Evolutionary conservation across 2,797 vertebrate genomes (phyloP).

Genomic region (Numenius phaeopus): DNA sequence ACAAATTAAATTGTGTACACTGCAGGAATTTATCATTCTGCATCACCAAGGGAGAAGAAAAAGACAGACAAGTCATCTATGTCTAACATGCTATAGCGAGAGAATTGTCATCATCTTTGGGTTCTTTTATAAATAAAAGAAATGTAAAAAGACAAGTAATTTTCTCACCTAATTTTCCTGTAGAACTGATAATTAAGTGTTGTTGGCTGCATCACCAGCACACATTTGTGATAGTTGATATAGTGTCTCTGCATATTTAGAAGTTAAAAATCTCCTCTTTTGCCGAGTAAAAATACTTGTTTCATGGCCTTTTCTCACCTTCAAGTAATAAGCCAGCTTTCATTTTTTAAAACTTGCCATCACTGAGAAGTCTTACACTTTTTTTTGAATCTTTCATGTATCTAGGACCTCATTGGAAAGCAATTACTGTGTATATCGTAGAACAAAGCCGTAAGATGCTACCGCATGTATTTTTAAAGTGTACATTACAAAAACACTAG

Average conservation of each 20-base stretch:
- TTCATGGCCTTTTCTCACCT: slow-evolving; percentile 52
- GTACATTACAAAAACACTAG: background rate
- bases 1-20: background rate
- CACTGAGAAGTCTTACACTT: background rate
- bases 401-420: background rate
- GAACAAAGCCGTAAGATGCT: background rate
- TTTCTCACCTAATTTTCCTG: slow-evolving; percentile 88
- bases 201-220: slow-evolving; percentile 80
- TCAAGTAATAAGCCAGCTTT: slow-evolving; percentile 8
- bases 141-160: slow-evolving; percentile 86
- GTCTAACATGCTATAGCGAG: slow-evolving; percentile 42
- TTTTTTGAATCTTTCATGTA: background rate
- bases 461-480: background rate
- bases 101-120: slow-evolving; percentile 70
- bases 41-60: background rate
- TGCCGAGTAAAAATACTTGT: slow-evolving; percentile 72
- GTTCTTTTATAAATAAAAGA: slow-evolving; percentile 84
- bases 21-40: background rate
- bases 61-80: slow-evolving; percentile 14
- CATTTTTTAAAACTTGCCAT: background rate
- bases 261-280: slow-evolving; percentile 74
- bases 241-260: slow-evolving; percentile 84
- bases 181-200: slow-evolving; percentile 88
- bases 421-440: background rate
- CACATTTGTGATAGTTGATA: slow-evolving; percentile 79